Evolutionary conservation across 2,888 invertebrate species (phyloP).

Genomic region (Cerceris rybyensis): DNA sequence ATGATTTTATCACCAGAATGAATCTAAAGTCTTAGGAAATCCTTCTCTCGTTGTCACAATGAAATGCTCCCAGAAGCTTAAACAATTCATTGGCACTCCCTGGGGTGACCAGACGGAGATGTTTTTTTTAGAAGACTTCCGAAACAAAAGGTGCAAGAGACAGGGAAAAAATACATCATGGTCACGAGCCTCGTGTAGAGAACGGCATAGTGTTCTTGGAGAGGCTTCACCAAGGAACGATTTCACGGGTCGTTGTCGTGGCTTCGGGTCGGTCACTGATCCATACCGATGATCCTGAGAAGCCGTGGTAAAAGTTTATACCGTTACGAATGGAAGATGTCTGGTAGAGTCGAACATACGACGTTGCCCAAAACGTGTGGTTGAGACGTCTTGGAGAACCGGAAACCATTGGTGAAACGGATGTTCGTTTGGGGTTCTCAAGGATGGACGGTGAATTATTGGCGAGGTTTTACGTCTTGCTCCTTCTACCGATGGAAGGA

Average conservation of each 20-base stretch:
- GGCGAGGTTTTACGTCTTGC: conserved; percentile 12
- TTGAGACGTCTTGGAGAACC: conserved; percentile 37
- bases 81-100: background rate
- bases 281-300: conserved; percentile 63
- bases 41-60: background rate
- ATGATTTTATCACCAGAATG: too few relatives aligned
- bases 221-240: conserved; percentile 31
- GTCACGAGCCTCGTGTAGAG: conserved; percentile 19
- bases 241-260: conserved; percentile 64
- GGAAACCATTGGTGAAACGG: conserved; percentile 47
- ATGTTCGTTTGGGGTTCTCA: conserved; percentile 22
- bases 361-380: conserved; percentile 55
- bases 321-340: conserved; percentile 63
- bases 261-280: conserved; percentile 72
- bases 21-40: background rate
- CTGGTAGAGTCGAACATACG: conserved; percentile 46
- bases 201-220: conserved; percentile 21
- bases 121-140: background rate
- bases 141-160: conserved; percentile 9
- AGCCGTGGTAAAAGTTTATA: conserved; percentile 65
- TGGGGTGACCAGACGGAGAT: background rate
- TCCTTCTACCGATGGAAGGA: background rate
- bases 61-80: background rate
- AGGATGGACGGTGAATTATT: conserved; percentile 23
- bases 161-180: conserved; percentile 14